These are phyloP conservation scores for Heterodera carotae DNA, from an alignment of 1,140 invertebrate genomes.

Conservation along the genomic window DNA sequence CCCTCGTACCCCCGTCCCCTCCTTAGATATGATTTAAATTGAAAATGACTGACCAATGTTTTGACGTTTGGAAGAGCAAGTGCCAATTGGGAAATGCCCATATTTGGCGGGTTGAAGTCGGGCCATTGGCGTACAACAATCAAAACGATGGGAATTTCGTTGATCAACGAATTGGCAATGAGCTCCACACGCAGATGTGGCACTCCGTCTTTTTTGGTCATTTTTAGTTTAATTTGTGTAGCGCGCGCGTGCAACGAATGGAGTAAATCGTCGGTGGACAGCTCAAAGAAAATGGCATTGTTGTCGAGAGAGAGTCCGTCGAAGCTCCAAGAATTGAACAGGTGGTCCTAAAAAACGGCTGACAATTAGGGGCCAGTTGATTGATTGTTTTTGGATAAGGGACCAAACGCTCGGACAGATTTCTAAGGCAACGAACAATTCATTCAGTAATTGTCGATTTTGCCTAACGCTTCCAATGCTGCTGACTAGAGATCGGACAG, in stretches of 20 bases:
- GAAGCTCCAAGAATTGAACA: slow-evolving; percentile 28
- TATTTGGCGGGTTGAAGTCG: slow-evolving; percentile 35
- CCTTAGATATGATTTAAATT: slow-evolving; percentile 8
- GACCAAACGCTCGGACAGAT: no score
- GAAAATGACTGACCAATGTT: background rate
- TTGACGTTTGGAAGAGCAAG: slow-evolving; percentile 7
- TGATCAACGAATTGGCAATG: slow-evolving; percentile 21
- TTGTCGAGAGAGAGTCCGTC: slow-evolving; percentile 32
- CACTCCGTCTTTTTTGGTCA: slow-evolving; percentile 25
- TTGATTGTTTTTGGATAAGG: no score
- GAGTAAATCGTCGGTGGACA: slow-evolving; percentile 32
- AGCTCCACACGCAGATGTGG: slow-evolving; percentile 33
- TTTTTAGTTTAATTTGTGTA: slow-evolving; percentile 30
- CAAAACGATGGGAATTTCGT: slow-evolving; percentile 33
- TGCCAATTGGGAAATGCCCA: slow-evolving; percentile 20
- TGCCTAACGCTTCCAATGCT: no score
- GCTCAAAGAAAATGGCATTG: slow-evolving; percentile 38
- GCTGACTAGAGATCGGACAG: no score
- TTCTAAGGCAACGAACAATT: no score
- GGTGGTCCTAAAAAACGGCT: slow-evolving; percentile 16
- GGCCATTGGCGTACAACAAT: slow-evolving; percentile 28
- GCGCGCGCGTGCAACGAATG: slow-evolving; percentile 21
- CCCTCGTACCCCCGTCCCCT: slow-evolving; percentile 16
- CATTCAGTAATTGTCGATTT: no score
- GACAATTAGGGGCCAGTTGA: no score